Conservation (phyloP, 2,113 vertebrate species). For the Sylvietta virens region DNA sequence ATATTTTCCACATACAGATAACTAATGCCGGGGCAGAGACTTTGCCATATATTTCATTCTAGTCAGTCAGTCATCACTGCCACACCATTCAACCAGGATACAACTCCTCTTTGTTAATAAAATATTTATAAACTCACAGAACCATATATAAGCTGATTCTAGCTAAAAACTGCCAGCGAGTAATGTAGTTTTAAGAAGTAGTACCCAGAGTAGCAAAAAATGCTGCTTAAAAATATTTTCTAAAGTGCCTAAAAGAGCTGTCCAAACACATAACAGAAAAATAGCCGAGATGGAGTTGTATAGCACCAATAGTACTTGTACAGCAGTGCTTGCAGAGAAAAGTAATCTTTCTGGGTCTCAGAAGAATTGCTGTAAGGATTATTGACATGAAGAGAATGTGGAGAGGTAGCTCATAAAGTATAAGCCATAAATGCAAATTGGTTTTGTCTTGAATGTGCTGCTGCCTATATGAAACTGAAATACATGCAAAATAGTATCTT, state of each 20-base stretch:
- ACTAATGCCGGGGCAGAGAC: background rate
- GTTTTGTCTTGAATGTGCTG: background rate
- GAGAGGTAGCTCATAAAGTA: background rate
- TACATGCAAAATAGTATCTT: background rate
- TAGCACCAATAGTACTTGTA: background rate
- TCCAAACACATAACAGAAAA: background rate
- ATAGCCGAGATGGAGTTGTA: background rate
- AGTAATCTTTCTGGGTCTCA: background rate
- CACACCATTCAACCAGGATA: background rate
- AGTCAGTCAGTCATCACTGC: background rate
- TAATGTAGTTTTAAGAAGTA: background rate
- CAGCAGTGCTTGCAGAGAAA: background rate
- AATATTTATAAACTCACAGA: background rate
- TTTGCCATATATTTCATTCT: background rate
- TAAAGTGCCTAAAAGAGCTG: background rate
- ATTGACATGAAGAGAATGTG: background rate
- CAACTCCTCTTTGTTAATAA: background rate
- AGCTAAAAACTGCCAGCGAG: background rate
- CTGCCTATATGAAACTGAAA: background rate
- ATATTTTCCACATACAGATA: background rate
- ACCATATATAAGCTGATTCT: background rate
- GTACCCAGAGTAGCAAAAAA: background rate
- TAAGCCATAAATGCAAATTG: background rate
- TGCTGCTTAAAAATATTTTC: background rate
- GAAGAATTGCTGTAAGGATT: background rate